Base-by-base conservation (phyloP, 2,888 invertebrate species). In the Cartodere bifasciata region DNA sequence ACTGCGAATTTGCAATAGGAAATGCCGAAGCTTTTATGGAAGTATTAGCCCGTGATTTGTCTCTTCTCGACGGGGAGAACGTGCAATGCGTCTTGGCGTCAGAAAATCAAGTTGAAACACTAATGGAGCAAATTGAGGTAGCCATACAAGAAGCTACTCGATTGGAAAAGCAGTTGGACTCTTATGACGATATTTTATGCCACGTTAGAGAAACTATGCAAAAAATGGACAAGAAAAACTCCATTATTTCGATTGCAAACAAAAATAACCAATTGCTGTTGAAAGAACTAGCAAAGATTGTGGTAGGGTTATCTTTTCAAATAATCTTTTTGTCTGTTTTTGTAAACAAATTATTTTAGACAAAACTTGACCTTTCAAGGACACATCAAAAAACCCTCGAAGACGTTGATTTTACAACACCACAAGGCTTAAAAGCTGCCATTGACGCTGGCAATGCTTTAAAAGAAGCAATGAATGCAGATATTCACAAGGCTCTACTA, bases 11-110 rank as follows among this genome's bases (percentile, higher is more conserved):
- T 57, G 88, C 85, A n/a, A 84, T 91, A 36, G 81, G 85, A 47
- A 77, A 92, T 68, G 84, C 92, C 35, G 83, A 68, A 64, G 72
- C 64, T 47, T 79, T 67, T 55, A 80, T 73, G 67, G 87, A 81
- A 56, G 81, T 77, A 50, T 65, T 81, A 17, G 82, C 83, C 3
- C 79, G 81, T 50, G 86, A 90, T 52, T 63, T 94, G 31, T 86
- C 87, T 16, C 68, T 81, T 41, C 64, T 90, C 22, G 90, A 90
- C 67, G 85, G 85, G 44, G 86, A 86, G 51, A 92, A 92, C 60
- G 84, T 92, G 36, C 84, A 90, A 56, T 85, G 84, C 47, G 86
- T 92, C 29, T 68, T 92, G 62, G 84, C 84, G n/a, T 87, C 87
- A 2, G 90, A 91, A 55, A 74, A 72, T 34, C 75, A 84, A 55